Evolutionary conservation across 2,113 vertebrate genomes (phyloP), one percentile per base, ranked within the genome.

Genomic region (Antennarius striatus): DNA sequence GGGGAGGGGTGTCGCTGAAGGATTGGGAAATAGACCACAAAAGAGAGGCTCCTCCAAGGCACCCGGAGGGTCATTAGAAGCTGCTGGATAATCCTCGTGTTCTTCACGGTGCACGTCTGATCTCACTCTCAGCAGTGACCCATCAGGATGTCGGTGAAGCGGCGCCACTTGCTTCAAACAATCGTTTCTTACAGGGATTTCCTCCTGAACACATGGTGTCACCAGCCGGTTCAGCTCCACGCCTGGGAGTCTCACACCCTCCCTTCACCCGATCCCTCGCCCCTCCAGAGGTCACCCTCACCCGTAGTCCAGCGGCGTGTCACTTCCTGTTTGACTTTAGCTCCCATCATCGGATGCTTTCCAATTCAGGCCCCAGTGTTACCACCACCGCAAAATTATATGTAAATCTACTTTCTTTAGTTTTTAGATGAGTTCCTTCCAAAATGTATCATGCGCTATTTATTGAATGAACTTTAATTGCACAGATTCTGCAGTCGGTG

Each of bases 41-140:
- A 87, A 78, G 60, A 39, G 63, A 66, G 60, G 55, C 71, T 77
- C 71, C 77, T 84, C 73, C 71, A 75, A 85, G 83, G 71, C 63
- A 83, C 85, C 63, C 67, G 56, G 55, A 49, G 46, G 77, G 56
- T 87, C 76, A 67, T 76, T 68, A 60, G 83, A 79, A 85, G 71
- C 65, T 65, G 61, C 36, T 3, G 68, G 71, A 68, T 86, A 85
- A 89, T 88, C 85, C 77, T 56, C 50, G n/a, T 79, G 70, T 73
- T 86, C 56, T 53, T 70, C 72, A 63, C 52, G 15, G 28, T 39
- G 74, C 58, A 72, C 59, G 78, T 89, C 85, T 87, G 84, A 87
- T 87, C 81, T 76, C 10, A 14, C 63, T 17, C 68, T 71, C 48
- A 43, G 17, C 66, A 45, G 57, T 60, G 82, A 84, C 81, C 67